phyloP scores from a whole-genome alignment of 2,797 vertebrate species.

The Chelon labrosus region DNA sequence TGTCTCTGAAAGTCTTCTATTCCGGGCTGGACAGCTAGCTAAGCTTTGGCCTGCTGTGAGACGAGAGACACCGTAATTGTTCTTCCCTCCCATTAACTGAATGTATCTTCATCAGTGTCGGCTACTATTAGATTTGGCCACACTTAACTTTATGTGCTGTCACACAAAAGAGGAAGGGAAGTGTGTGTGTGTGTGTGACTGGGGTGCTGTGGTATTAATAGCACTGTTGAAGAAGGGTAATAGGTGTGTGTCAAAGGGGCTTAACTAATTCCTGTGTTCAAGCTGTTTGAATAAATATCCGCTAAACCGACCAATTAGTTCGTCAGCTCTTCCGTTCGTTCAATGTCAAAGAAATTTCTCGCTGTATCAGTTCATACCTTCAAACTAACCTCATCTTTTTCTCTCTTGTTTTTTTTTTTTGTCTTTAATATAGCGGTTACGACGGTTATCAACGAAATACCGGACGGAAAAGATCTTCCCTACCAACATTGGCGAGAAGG shows the following conservation, averaged over 20 bases:
- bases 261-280: too few relatives aligned
- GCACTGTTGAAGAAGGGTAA: background rate
- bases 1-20: background rate
- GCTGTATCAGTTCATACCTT: background rate
- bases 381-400: background rate
- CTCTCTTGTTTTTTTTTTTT: conserved; percentile 34
- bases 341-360: background rate
- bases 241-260: background rate
- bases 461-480: conserved; percentile 98
- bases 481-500: conserved; percentile 94
- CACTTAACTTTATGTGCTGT: conserved; percentile 24
- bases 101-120: conserved; percentile 67
- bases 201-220: conserved; percentile 3
- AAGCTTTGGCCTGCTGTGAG: conserved; percentile 31
- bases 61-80: conserved; percentile 38
- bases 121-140: conserved; percentile 45
- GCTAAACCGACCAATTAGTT: too few relatives aligned
- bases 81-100: conserved; percentile 45
- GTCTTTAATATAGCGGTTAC: conserved; percentile 88
- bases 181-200: conserved; percentile 8
- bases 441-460: conserved; percentile 97
- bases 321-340: too few relatives aligned
- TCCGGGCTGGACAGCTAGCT: background rate
- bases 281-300: too few relatives aligned
- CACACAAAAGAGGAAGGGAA: background rate